Evolutionary conservation across 2,797 vertebrate species (phyloP).

Genomic region (Tadarida brasiliensis): DNA sequence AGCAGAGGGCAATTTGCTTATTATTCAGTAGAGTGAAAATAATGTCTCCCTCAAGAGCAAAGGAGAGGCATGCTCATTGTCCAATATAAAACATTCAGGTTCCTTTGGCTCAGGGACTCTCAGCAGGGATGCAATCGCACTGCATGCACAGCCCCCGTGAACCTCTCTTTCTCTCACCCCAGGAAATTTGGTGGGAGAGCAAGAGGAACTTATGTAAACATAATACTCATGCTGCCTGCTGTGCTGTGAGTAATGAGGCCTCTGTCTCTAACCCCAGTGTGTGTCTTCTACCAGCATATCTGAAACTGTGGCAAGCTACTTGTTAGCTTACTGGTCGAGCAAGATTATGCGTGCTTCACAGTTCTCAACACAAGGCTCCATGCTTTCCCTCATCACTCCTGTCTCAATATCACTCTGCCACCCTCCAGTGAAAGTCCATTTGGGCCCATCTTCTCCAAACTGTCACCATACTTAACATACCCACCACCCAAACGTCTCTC

Average conservation of each 20-base stretch:
- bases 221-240: not conserved
- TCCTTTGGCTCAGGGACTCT: not conserved
- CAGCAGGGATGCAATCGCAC: not conserved
- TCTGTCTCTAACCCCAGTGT: not conserved
- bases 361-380: not conserved
- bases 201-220: not conserved
- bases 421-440: not conserved
- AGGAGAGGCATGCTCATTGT: not conserved
- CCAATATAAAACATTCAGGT: not conserved
- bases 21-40: not conserved
- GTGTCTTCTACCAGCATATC: not conserved
- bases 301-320: not conserved
- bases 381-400: not conserved
- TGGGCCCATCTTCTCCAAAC: not conserved
- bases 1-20: not conserved
- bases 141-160: fast-evolving
- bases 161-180: no score
- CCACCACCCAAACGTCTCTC: not conserved
- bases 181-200: no score
- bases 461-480: not conserved
- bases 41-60: not conserved
- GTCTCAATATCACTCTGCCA: not conserved
- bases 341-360: not conserved
- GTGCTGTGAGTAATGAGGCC: not conserved
- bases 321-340: not conserved